Percentiles rank a stretch among this genome's conserved stretches.
Evolutionary conservation across 92 coral and sea anemone species (phyloP).

Genomic region (Porites cylindrica): DNA sequence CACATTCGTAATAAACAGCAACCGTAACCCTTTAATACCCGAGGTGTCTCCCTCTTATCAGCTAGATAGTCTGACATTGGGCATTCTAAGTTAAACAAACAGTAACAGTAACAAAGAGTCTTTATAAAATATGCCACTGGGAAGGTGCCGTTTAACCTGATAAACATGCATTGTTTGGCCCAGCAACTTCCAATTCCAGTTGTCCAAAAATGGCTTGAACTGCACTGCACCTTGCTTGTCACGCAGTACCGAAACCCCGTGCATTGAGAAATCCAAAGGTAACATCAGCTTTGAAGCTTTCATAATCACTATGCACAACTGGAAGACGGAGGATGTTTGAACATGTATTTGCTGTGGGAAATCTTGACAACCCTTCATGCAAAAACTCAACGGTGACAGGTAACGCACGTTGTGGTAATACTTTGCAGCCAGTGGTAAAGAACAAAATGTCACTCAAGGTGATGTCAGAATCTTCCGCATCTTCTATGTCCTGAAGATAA

Average conservation of each 20-base stretch:
- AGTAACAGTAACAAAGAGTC: no score
- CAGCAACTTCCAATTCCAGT: constrained; percentile 6
- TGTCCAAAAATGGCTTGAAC: constrained; percentile 25
- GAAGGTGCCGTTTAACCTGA: no score
- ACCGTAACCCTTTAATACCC: neutral
- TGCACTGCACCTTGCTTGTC: constrained; percentile 31
- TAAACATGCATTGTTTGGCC: neutral
- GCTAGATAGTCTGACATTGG: neutral
- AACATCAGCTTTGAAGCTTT: constrained; percentile 76
- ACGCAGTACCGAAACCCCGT: constrained; percentile 76
- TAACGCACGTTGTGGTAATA: constrained; percentile 61
- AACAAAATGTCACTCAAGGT: constrained; percentile 76
- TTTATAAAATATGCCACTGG: no score
- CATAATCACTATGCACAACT: constrained; percentile 66
- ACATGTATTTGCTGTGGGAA: constrained; percentile 79
- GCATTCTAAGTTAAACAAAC: no score
- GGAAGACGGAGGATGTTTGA: constrained; percentile 68
- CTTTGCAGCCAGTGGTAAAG: constrained; percentile 78
- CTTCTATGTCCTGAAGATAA: constrained; percentile 86
- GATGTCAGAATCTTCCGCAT: constrained; percentile 67
- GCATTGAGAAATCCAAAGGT: constrained; percentile 72
- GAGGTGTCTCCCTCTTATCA: neutral
- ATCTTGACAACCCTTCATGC: constrained; percentile 71
- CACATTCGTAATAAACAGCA: neutral
- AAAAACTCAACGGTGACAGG: constrained; percentile 71